A percentile compares a stretch with the other conserved stretches of the same genome.
These are phyloP conservation scores for Rhinella marina DNA, from an alignment of 2,797 vertebrate genomes.

Conservation along the genomic window DNA sequence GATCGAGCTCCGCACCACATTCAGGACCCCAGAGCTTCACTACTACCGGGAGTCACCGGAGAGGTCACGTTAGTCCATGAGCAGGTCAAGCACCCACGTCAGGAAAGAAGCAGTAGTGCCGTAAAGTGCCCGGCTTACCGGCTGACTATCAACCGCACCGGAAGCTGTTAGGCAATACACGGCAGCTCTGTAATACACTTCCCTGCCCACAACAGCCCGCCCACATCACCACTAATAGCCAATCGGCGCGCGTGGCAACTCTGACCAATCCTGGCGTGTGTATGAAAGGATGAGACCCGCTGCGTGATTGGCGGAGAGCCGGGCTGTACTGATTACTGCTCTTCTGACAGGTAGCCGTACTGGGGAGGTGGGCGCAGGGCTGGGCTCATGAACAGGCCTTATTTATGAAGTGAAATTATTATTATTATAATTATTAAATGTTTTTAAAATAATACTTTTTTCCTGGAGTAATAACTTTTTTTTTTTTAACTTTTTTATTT, in stretches of 20 bases:
- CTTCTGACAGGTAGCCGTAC: not conserved
- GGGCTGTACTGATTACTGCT: not conserved
- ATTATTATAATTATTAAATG: too few relatives aligned
- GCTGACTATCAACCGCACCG: not conserved
- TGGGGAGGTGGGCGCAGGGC: too few relatives aligned
- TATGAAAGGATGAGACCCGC: not conserved
- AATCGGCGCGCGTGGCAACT: not conserved
- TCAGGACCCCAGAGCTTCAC: conserved; percentile 7
- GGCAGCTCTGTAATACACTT: conserved; percentile 24
- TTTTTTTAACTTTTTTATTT: too few relatives aligned
- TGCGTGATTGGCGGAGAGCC: conserved; percentile 7
- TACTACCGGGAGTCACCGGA: not conserved
- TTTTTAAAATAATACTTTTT: too few relatives aligned
- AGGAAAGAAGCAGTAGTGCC: not conserved
- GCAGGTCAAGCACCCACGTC: not conserved
- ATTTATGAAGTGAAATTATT: too few relatives aligned
- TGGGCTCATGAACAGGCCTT: too few relatives aligned
- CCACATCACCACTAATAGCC: not conserved
- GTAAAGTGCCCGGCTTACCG: not conserved
- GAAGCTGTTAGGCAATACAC: conserved; percentile 34
- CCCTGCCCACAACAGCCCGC: not conserved
- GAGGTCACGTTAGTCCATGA: not conserved
- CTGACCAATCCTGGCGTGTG: not conserved
- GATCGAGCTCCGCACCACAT: conserved; percentile 21
- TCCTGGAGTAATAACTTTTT: too few relatives aligned